Base-by-base conservation (phyloP, 2,888 invertebrate species). In the Tetheella fluctuosa region DNA sequence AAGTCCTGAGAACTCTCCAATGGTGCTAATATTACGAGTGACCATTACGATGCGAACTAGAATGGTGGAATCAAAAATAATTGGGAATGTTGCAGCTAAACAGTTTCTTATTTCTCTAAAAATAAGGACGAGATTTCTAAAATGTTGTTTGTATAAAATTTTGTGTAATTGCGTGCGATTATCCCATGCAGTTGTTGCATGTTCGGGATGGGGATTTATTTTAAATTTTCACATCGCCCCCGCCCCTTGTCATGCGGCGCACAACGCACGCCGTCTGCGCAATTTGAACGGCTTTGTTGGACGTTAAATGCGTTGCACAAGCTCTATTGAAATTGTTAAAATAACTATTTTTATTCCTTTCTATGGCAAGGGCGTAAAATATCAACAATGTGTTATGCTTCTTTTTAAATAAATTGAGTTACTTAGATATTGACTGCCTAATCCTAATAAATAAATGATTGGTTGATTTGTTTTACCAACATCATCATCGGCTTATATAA, bases 171-270 rank as follows among this genome's bases (percentile, higher is more conserved):
- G 72, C 72, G 70, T 66, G 75, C 76, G 77, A 83, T 83, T 80
- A 84, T 84, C 81, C 81, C 72, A 70, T 70, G 76, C 76, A 77
- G 67, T 72, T 69, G 70, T 73, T 70, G 69, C 71, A 73, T 76
- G 73, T 79, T 81, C 74, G 81, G 67, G 58, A 77, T 69, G 81
- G 85, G 85, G 88, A 81, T 87, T 86, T 79, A 82, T 73, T 90
- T 89, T 79, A 90, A 88, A 89, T 85, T 86, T 86, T 84, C 83
- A 77, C 83, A 76, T 81, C 80, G 70, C 83, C 80, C 81, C 79
- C 78, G 77, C 78, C 76, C 73, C 48, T n/a, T 20, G 48, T 20
- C 20, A 10, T n/a, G 48, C 20, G 10, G 20, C 39, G n/a, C 39
- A 20, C 20, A 48, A 67, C 67, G 65, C 68, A 69, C 70, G 64